Conservation (phyloP, 2,797 vertebrate species). For the Rhynchotus rufescens region DNA sequence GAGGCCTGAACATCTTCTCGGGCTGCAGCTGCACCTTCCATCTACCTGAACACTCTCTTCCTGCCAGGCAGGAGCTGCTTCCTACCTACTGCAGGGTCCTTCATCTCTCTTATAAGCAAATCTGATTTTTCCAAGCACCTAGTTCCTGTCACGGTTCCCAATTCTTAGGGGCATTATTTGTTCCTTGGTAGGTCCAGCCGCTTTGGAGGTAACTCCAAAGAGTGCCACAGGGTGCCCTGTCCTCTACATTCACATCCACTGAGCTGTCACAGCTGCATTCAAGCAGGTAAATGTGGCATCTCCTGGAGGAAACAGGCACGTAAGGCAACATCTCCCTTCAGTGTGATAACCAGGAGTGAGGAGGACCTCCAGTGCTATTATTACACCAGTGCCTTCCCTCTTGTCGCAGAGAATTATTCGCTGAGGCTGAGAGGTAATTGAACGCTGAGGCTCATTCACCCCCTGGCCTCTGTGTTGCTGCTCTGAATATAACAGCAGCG, state of each 20-base stretch:
- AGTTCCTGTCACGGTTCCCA: not conserved
- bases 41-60: not conserved
- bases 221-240: too few relatives aligned
- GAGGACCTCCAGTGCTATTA: not conserved
- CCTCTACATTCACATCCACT: not conserved
- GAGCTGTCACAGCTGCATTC: not conserved
- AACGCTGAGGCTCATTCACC: conserved; percentile 45
- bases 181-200: not conserved
- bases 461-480: conserved; percentile 37
- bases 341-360: not conserved
- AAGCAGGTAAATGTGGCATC: not conserved
- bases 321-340: conserved; percentile 1
- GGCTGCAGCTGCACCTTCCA: fast-evolving
- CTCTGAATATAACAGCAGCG: conserved; percentile 20
- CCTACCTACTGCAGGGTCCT: not conserved
- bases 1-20: fast-evolving
- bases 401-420: conserved; percentile 59
- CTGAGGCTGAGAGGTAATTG: conserved; percentile 54
- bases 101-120: not conserved
- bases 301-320: not conserved
- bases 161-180: not conserved
- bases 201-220: not conserved
- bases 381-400: not conserved
- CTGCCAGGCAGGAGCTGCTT: not conserved
- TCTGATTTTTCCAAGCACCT: not conserved